These are phyloP conservation scores for Saguinus midas DNA, from an alignment of 2,113 vertebrate genomes.

Conservation along the genomic window DNA sequence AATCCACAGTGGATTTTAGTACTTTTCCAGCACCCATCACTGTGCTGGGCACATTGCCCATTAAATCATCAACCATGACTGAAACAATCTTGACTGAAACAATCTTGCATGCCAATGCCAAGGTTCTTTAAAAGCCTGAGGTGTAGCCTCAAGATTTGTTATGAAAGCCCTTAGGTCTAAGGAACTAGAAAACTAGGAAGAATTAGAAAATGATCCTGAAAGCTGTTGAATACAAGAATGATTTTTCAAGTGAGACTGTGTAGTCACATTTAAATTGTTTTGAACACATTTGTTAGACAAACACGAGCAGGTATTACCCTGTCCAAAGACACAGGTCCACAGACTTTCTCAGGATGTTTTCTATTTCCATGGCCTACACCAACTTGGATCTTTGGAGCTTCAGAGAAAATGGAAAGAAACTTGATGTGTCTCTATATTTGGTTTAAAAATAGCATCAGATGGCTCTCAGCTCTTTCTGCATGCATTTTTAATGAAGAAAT, in stretches of 20 bases:
- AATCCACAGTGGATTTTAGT: neutral
- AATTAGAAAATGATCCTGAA: neutral
- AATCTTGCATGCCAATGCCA: neutral
- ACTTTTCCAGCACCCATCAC: neutral
- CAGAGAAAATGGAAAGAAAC: neutral
- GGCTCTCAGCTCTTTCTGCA: neutral
- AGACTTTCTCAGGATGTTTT: neutral
- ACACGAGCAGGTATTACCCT: neutral
- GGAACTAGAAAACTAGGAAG: neutral
- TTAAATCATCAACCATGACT: neutral
- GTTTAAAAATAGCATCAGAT: slow-evolving; percentile 21
- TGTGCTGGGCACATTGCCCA: neutral
- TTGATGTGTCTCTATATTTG: neutral
- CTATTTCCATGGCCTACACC: neutral
- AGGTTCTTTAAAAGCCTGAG: neutral
- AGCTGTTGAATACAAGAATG: neutral
- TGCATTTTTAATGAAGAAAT: slow-evolving; percentile 34
- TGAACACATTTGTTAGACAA: slow-evolving; percentile 2
- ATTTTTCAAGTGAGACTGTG: neutral
- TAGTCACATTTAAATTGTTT: neutral
- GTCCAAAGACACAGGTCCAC: neutral
- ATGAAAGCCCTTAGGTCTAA: neutral
- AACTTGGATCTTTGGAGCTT: neutral
- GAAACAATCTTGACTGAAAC: neutral
- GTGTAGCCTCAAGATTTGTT: neutral